phyloP scores from a whole-genome alignment of 2,113 vertebrate genomes.

The Phalacrocorax carbo region DNA sequence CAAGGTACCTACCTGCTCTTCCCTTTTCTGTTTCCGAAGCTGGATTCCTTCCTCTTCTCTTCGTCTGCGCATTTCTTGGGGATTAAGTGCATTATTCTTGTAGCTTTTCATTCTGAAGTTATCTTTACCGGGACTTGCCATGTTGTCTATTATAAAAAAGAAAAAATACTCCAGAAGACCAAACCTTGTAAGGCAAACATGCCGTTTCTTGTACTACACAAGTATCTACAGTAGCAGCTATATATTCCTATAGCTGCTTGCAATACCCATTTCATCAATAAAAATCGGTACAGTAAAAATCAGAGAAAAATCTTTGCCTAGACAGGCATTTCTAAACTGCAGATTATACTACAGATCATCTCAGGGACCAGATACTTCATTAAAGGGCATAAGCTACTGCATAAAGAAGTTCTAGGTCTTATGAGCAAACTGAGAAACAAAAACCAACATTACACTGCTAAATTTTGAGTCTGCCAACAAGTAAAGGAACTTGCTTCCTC shows the following conservation, averaged over 20 bases:
- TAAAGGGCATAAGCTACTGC: not conserved
- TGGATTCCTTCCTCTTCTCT: slow-evolving; percentile 94
- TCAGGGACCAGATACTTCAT: not conserved
- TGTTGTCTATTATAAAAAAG: slow-evolving; percentile 71
- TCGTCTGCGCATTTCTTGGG: slow-evolving; percentile 91
- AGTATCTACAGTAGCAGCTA: not conserved
- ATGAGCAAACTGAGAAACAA: not conserved
- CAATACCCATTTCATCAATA: not conserved
- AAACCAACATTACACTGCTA: accelerated
- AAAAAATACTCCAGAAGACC: not conserved
- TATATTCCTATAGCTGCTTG: not conserved
- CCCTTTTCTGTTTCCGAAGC: slow-evolving; percentile 91
- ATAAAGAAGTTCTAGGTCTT: not conserved
- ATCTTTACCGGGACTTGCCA: slow-evolving; percentile 89
- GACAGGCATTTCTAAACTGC: not conserved
- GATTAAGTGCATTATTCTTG: slow-evolving; percentile 93
- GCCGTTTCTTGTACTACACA: not conserved
- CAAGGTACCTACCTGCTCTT: slow-evolving; percentile 83
- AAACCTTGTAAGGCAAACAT: not conserved
- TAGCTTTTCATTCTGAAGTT: slow-evolving; percentile 92
- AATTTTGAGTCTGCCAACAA: not conserved
- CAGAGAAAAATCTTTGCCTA: not conserved
- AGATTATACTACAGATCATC: not conserved
- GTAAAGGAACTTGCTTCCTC: not conserved
- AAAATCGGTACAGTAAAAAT: slow-evolving; percentile 41